A percentile compares a stretch with the other conserved stretches of the same genome.
These are phyloP conservation scores for Melinaea marsaeus DNA, from an alignment of 2,888 invertebrate genomes.

Conservation along the genomic window DNA sequence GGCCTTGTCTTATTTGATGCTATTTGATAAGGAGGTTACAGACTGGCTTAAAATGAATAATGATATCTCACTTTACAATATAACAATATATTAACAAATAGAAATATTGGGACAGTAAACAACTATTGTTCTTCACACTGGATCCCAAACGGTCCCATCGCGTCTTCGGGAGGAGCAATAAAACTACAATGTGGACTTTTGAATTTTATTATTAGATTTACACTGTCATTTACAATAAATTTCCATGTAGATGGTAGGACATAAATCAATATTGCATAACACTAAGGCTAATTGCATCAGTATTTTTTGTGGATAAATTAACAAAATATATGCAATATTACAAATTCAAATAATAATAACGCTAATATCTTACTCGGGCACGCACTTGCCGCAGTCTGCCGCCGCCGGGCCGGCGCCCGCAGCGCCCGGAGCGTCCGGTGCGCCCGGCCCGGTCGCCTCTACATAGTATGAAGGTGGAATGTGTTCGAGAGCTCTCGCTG, in stretches of 20 bases:
- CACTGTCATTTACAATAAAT: conserved; percentile 79
- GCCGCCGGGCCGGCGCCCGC: conserved; percentile 42
- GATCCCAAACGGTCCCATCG: neutral
- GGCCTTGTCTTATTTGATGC: too few relatives aligned
- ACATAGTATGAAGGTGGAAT: conserved; percentile 59
- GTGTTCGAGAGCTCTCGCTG: conserved; percentile 49
- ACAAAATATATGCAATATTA: conserved; percentile 77
- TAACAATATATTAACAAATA: too few relatives aligned
- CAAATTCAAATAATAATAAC: conserved; percentile 75
- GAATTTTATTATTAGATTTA: conserved; percentile 79
- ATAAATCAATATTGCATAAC: conserved; percentile 78
- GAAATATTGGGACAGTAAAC: too few relatives aligned
- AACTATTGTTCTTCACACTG: too few relatives aligned
- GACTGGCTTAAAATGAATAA: too few relatives aligned
- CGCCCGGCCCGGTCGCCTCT: conserved; percentile 41
- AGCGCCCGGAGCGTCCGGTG: conserved; percentile 44
- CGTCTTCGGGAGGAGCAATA: conserved; percentile 36
- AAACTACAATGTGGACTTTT: conserved; percentile 71
- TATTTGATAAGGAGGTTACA: too few relatives aligned
- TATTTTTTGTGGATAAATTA: conserved; percentile 76
- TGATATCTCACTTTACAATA: too few relatives aligned
- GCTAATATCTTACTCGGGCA: conserved; percentile 77
- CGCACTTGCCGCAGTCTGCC: conserved; percentile 56
- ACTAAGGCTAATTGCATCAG: conserved; percentile 78
- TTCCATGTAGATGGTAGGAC: conserved; percentile 78